These are phyloP conservation scores for Coelopa frigida DNA, from an alignment of 1,140 invertebrate species.

Conservation along the genomic window DNA sequence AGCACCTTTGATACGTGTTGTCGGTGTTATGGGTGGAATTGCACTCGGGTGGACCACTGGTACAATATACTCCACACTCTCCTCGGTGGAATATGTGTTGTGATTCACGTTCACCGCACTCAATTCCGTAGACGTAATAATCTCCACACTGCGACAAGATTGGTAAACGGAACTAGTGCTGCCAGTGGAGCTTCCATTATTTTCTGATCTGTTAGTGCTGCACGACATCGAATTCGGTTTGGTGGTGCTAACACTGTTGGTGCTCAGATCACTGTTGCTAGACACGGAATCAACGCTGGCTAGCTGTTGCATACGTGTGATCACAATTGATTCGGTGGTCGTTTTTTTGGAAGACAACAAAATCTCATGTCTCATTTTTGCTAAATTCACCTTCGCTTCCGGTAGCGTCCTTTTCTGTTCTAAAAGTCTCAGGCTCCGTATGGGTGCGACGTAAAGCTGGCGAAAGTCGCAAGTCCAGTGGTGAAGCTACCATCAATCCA, in stretches of 20 bases:
- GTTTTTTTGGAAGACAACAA: constrained; percentile 31
- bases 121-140: constrained; percentile 25
- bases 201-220: background rate
- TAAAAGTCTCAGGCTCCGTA: constrained; percentile 12
- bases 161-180: constrained; percentile 36
- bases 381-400: background rate
- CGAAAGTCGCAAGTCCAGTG: constrained; percentile 30
- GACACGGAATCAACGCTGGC: constrained; percentile 4
- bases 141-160: constrained; percentile 38
- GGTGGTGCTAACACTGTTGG: background rate
- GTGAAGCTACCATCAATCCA: constrained; percentile 7
- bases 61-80: background rate
- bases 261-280: background rate
- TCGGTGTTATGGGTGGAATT: constrained; percentile 30
- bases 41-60: background rate
- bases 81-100: background rate
- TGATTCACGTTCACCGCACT: constrained; percentile 7
- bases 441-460: constrained; percentile 33
- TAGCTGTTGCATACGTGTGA: constrained; percentile 23
- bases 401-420: background rate
- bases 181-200: constrained; percentile 12
- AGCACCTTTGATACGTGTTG: constrained; percentile 23
- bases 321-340: constrained; percentile 39
- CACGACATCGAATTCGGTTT: background rate
- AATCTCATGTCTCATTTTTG: constrained; percentile 14